Percentiles rank a stretch among this genome's conserved stretches.
These are phyloP conservation scores for Stigmatopora argus DNA, from an alignment of 2,113 vertebrate genomes.

Conservation along the genomic window DNA sequence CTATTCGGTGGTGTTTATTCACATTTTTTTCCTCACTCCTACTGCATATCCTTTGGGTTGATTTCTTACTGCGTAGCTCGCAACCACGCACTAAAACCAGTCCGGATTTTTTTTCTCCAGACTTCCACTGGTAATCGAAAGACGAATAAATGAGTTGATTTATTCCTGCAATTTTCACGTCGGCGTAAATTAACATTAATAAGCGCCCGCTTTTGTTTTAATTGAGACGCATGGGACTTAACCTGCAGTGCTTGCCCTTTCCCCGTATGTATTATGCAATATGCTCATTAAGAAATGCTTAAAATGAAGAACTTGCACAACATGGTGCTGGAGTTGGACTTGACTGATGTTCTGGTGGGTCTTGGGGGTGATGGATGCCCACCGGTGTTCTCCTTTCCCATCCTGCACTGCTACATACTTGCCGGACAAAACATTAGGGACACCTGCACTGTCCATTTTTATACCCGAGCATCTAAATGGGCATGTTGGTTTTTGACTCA, in stretches of 20 bases:
- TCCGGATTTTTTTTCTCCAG: neutral
- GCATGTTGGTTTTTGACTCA: no score
- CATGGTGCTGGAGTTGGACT: conserved; percentile 15
- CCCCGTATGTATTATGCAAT: conserved; percentile 31
- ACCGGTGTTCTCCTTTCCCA: neutral
- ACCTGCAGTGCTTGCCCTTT: conserved; percentile 2
- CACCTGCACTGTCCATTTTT: neutral
- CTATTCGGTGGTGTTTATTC: conserved; percentile 33
- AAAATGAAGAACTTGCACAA: conserved; percentile 40
- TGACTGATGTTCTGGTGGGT: neutral
- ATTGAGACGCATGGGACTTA: conserved; percentile 12
- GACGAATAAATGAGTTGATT: neutral
- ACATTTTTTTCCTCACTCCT: conserved; percentile 20
- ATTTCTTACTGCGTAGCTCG: conserved; percentile 63
- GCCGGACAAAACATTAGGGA: neutral
- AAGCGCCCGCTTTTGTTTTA: neutral
- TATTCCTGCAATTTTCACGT: neutral
- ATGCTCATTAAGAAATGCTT: conserved; percentile 25
- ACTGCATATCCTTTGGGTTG: conserved; percentile 13
- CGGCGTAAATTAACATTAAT: neutral
- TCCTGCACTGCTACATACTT: conserved; percentile 1
- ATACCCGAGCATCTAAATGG: no score
- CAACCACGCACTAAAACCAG: conserved; percentile 41
- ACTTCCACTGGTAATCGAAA: neutral
- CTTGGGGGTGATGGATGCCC: neutral